These are phyloP conservation scores for Acanthaster planci DNA, from an alignment of 35 echinoderm and acorn worm genomes.

Conservation along the genomic window DNA sequence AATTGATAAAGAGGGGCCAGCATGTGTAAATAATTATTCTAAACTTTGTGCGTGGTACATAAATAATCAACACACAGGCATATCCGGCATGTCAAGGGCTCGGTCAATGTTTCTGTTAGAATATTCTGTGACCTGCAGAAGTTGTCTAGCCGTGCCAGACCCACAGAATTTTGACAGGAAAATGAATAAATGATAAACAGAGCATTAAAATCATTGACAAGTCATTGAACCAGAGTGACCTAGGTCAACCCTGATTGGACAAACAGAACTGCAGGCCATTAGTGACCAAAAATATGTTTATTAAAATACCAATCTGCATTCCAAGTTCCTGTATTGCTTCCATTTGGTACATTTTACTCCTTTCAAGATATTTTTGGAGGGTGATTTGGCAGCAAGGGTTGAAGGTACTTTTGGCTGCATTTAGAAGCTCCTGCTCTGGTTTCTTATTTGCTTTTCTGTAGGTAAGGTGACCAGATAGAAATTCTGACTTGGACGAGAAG, in stretches of 20 bases:
- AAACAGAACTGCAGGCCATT: not conserved
- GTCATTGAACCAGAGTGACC: conserved; percentile 12
- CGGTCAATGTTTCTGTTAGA: not conserved
- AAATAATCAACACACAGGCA: conserved; percentile 23
- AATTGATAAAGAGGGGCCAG: not conserved
- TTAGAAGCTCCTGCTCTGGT: too few species aligned
- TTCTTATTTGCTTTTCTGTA: too few species aligned
- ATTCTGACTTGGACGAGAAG: too few species aligned
- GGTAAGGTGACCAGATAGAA: too few species aligned
- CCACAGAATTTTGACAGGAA: not conserved
- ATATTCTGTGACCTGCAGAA: not conserved
- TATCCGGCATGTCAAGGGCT: conserved; percentile 19
- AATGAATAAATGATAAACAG: conserved; percentile 30
- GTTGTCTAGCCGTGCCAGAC: not conserved
- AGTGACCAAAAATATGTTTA: not conserved
- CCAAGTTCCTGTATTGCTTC: not conserved
- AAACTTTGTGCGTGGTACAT: not conserved
- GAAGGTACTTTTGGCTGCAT: too few species aligned
- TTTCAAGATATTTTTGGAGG: too few species aligned
- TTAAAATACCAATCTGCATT: conserved; percentile 8
- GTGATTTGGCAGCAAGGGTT: too few species aligned
- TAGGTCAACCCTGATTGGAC: conserved; percentile 8
- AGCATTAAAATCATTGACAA: conserved; percentile 1
- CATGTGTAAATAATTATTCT: conserved; percentile 3
- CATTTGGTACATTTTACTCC: not conserved